Evolutionary conservation across 2,888 invertebrate species (phyloP).

Genomic region (Epistrophella euchroma): DNA sequence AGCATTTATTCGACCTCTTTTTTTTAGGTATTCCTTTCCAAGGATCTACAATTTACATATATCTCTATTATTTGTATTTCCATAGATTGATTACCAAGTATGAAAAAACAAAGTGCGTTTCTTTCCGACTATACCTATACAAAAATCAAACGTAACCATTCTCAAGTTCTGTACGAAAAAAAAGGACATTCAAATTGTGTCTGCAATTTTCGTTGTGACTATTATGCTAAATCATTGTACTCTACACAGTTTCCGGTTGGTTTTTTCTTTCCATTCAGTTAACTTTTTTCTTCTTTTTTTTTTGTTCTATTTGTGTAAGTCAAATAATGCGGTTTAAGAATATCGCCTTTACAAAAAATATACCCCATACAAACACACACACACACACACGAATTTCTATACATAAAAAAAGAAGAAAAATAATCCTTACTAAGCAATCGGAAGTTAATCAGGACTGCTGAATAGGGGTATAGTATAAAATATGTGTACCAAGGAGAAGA

Average conservation of each 20-base stretch:
- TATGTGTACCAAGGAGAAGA: constrained; percentile 6
- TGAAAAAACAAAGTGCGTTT: constrained; percentile 12
- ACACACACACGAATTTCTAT: not conserved
- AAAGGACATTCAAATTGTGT: constrained; percentile 53
- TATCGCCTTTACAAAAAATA: not conserved
- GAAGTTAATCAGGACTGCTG: constrained; percentile 36
- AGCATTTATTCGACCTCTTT: constrained; percentile 14
- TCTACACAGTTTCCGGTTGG: constrained; percentile 53
- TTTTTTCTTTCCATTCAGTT: constrained; percentile 44
- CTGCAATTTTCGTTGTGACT: constrained; percentile 32
- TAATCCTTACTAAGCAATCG: constrained; percentile 18
- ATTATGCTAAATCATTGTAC: constrained; percentile 36
- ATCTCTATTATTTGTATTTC: not conserved
- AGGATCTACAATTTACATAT: not conserved
- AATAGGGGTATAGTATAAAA: constrained; percentile 24
- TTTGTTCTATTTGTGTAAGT: constrained; percentile 21
- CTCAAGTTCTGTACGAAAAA: not conserved
- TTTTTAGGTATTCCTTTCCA: not conserved
- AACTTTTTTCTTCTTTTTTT: not conserved
- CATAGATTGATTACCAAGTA: not conserved
- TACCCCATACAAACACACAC: not conserved
- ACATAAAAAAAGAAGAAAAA: not conserved
- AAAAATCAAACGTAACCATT: not conserved
- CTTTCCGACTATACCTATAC: not conserved
- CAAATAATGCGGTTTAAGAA: constrained; percentile 24